phyloP scores from a whole-genome alignment of 2,797 vertebrate genomes.

The Valencia hispanica region DNA sequence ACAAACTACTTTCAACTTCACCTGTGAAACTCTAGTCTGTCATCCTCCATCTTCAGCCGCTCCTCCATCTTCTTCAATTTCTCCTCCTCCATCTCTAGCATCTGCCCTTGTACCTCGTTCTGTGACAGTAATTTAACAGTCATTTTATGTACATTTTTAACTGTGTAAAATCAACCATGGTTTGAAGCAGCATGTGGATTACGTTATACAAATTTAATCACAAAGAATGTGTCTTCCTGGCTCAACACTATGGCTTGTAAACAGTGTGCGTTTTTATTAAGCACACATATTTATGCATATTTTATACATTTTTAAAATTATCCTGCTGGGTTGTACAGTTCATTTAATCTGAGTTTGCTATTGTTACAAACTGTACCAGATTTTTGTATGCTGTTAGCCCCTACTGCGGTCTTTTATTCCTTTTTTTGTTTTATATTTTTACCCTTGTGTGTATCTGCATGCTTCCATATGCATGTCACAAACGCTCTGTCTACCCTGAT shows the following conservation, averaged over 20 bases:
- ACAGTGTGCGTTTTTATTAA: neutral
- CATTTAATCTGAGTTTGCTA: neutral
- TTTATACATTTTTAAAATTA: neutral
- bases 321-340: neutral
- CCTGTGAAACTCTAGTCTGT: too few relatives aligned
- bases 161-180: conserved; percentile 6
- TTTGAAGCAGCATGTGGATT: conserved; percentile 13
- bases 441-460: neutral
- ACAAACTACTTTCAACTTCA: too few relatives aligned
- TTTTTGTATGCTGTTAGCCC: too few relatives aligned
- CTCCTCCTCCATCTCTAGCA: too few relatives aligned
- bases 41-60: too few relatives aligned
- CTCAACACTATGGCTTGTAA: conserved; percentile 30
- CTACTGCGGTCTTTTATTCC: too few relatives aligned
- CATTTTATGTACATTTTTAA: too few relatives aligned
- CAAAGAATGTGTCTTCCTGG: conserved; percentile 40
- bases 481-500: neutral
- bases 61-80: too few relatives aligned
- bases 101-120: too few relatives aligned
- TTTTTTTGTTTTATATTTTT: too few relatives aligned
- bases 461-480: neutral
- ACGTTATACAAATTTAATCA: conserved; percentile 41
- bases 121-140: too few relatives aligned
- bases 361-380: too few relatives aligned
- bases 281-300: neutral